Evolutionary conservation across 2,113 vertebrate genomes (phyloP).

Genomic region (Atractosteus spatula): DNA sequence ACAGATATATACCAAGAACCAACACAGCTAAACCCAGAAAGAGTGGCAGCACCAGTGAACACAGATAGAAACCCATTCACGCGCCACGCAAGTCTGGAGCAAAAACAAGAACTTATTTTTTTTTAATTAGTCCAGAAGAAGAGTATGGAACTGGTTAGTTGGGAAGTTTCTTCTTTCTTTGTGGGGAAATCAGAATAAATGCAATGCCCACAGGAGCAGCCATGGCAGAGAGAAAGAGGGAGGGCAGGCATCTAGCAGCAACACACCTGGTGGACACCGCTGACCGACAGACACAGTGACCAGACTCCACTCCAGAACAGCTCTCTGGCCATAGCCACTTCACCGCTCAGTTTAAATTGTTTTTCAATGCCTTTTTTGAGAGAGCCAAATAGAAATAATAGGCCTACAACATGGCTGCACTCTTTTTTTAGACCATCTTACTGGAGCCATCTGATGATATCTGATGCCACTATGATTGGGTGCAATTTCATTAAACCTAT

Average conservation of each 20-base stretch:
- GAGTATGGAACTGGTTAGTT: not conserved
- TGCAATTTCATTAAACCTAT: not conserved
- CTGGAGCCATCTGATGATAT: too few species aligned
- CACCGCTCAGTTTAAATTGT: not conserved
- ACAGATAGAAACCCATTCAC: not conserved
- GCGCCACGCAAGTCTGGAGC: too few species aligned
- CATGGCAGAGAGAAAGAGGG: conserved; percentile 23
- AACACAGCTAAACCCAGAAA: conserved; percentile 22
- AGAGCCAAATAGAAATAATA: too few species aligned
- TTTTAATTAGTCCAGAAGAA: not conserved
- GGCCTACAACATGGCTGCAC: too few species aligned
- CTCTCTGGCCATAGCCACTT: not conserved
- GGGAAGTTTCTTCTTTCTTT: not conserved
- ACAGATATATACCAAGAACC: conserved; percentile 26
- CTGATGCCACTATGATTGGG: not conserved
- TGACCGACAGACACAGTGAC: conserved; percentile 26
- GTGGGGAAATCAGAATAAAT: not conserved
- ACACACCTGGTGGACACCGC: conserved; percentile 42
- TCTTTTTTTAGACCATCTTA: too few species aligned
- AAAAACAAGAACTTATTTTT: not conserved
- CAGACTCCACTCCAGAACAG: conserved; percentile 12
- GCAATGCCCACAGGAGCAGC: conserved; percentile 11
- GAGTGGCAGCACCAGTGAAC: not conserved
- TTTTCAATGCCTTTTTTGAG: too few species aligned
- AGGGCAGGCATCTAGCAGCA: conserved; percentile 52